Percentiles rank a stretch among this genome's conserved stretches.
Conservation (phyloP, 2,797 vertebrate species). For the Epinephelus awoara region DNA sequence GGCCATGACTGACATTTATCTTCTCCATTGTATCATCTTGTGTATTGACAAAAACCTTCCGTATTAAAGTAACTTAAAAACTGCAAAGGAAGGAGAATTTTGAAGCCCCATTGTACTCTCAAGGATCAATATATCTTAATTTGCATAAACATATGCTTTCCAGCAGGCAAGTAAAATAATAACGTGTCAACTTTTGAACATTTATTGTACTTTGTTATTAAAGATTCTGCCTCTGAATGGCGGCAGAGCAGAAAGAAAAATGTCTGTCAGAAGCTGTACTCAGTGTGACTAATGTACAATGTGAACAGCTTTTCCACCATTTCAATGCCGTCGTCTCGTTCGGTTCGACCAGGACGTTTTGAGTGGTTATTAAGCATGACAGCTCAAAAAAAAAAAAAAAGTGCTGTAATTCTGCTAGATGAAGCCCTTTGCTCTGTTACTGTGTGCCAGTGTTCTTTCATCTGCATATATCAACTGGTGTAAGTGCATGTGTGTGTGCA, state of each 20-base stretch:
- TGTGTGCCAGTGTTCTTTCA: not conserved
- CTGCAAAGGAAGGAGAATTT: not conserved
- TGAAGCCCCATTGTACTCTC: not conserved
- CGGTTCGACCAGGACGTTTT: not conserved
- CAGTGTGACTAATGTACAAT: conserved; percentile 5
- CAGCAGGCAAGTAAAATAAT: not conserved
- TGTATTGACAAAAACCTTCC: not conserved
- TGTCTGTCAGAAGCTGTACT: conserved; percentile 17
- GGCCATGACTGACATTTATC: not conserved
- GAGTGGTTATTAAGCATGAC: conserved; percentile 44
- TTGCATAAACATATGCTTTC: conserved; percentile 28
- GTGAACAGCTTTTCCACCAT: conserved; percentile 8
- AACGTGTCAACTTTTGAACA: conserved; percentile 22
- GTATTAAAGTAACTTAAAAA: not conserved
- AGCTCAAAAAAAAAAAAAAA: conserved; percentile 12
- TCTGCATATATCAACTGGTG: conserved; percentile 9
- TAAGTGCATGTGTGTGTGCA: not conserved
- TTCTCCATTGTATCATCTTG: not conserved
- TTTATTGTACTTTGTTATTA: conserved; percentile 25
- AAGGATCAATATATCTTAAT: conserved; percentile 25
- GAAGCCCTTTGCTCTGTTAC: not conserved
- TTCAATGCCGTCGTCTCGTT: conserved; percentile 18
- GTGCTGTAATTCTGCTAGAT: not conserved
- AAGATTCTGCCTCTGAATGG: conserved; percentile 9
- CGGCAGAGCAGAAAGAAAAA: conserved; percentile 10